Conservation (phyloP, 2,888 invertebrate genomes). For the Sarcophaga variegata region DNA sequence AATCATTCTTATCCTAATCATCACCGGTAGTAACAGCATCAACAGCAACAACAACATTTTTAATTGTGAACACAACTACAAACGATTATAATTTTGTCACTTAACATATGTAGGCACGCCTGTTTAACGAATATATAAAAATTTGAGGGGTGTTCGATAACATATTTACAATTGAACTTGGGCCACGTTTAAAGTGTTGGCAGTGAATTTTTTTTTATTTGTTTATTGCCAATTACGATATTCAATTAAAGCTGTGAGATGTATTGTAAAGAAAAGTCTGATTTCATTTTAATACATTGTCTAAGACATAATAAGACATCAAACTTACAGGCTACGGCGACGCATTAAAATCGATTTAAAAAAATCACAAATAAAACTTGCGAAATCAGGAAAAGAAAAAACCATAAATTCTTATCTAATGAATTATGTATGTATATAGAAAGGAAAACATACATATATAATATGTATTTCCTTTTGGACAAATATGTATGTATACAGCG, state of each 20-base stretch:
- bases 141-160: no score
- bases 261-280: no score
- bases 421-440: no score
- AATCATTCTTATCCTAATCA: not conserved
- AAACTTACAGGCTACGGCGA: no score
- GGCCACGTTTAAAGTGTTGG: constrained; percentile 41
- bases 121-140: not conserved
- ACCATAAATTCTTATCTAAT: not conserved
- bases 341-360: not conserved
- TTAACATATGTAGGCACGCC: constrained; percentile 25
- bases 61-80: not conserved
- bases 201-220: no score
- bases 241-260: no score
- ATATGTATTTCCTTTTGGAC: no score
- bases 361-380: not conserved
- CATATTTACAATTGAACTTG: constrained; percentile 7
- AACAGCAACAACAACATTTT: not conserved
- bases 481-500: no score
- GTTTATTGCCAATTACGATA: not conserved
- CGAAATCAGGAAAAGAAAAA: not conserved
- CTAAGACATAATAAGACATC: no score
- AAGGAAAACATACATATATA: no score
- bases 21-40: not conserved
- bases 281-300: no score
- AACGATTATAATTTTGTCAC: constrained; percentile 13